These are phyloP conservation scores for Nanorana parkeri DNA, from an alignment of 2,113 vertebrate genomes.

Conservation along the genomic window DNA sequence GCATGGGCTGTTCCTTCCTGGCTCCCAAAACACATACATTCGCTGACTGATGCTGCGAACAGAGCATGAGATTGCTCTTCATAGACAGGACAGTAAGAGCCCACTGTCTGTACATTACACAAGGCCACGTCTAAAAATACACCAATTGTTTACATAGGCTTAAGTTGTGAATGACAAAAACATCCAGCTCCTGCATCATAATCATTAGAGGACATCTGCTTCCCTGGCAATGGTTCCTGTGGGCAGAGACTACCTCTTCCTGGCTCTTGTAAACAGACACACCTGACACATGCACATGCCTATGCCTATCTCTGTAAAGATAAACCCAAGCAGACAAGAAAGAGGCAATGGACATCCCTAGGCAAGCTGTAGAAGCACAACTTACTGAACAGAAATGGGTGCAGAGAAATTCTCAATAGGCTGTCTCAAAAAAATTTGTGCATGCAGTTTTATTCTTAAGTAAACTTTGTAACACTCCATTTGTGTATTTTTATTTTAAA, in stretches of 20 bases:
- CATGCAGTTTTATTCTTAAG: too few species aligned
- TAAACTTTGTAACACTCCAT: too few species aligned
- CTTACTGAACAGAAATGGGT: too few species aligned
- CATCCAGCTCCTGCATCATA: constrained; percentile 75
- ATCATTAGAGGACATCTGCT: constrained; percentile 76
- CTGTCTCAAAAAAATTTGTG: too few species aligned
- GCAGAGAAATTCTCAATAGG: too few species aligned
- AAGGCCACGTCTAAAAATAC: constrained; percentile 63
- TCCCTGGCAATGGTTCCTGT: constrained; percentile 73
- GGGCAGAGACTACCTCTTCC: constrained; percentile 65
- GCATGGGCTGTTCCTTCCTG: constrained; percentile 29
- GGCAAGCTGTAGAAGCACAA: too few species aligned
- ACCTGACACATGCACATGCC: constrained; percentile 67
- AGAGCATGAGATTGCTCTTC: constrained; percentile 1
- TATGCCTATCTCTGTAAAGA: constrained; percentile 16
- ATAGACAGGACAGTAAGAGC: not conserved
- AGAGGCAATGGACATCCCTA: too few species aligned
- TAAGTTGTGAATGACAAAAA: constrained; percentile 75
- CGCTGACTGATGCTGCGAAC: not conserved
- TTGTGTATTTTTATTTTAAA: too few species aligned
- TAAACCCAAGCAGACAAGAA: not conserved
- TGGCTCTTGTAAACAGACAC: constrained; percentile 58
- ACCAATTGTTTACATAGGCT: constrained; percentile 70
- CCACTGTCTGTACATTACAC: constrained; percentile 18
- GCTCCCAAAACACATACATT: constrained; percentile 9